These are phyloP conservation scores for Dendrocincla fuliginosa DNA, from an alignment of 2,797 vertebrate genomes.

Conservation along the genomic window DNA sequence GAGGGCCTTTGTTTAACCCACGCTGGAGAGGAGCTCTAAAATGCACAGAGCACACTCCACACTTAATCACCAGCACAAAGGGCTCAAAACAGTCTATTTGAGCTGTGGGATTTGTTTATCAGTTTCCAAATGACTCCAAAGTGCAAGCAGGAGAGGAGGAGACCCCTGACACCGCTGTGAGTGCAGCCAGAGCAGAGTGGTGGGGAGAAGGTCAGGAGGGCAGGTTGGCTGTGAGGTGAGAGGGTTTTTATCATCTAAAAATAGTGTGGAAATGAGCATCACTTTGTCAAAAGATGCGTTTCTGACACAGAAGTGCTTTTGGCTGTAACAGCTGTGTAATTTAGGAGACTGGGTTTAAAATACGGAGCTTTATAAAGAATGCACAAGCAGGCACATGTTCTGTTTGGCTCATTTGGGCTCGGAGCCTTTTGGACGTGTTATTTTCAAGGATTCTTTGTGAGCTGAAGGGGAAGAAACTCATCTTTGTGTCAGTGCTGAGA, in stretches of 20 bases:
- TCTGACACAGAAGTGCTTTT: background rate
- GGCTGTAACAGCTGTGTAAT: background rate
- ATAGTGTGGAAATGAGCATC: background rate
- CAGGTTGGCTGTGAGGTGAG: background rate
- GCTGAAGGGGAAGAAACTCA: background rate
- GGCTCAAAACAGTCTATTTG: background rate
- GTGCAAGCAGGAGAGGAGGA: background rate
- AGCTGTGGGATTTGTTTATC: background rate
- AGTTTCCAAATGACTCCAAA: background rate
- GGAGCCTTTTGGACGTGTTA: background rate
- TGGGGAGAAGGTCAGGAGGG: background rate
- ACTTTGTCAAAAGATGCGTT: background rate
- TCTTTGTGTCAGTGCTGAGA: background rate
- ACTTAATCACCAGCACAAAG: background rate
- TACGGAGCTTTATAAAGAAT: background rate
- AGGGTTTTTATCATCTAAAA: background rate
- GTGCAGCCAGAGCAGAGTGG: accelerated
- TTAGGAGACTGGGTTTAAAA: background rate
- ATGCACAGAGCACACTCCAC: accelerated
- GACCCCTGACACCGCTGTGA: background rate
- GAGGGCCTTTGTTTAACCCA: background rate
- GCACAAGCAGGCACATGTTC: background rate
- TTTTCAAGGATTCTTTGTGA: background rate
- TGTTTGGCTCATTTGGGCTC: background rate
- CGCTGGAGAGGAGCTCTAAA: background rate